These are phyloP conservation scores for Hydrocynus forskahlii DNA, from an alignment of 2,797 vertebrate species.

Conservation along the genomic window DNA sequence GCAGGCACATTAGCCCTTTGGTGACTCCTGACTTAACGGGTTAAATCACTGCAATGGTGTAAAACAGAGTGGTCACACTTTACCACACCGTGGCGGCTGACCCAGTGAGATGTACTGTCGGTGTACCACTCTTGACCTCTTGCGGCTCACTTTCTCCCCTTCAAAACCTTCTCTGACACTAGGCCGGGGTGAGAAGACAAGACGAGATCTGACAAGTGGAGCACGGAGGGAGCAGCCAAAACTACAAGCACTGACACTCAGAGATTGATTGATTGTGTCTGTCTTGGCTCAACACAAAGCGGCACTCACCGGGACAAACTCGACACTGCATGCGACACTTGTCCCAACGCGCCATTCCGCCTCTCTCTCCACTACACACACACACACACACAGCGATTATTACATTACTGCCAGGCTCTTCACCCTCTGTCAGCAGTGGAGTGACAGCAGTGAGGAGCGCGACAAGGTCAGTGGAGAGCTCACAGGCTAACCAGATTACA, in stretches of 20 bases:
- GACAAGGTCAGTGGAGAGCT: slow-evolving; percentile 56
- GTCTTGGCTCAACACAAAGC: slow-evolving; percentile 46
- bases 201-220: slow-evolving; percentile 53
- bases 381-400: slow-evolving; percentile 43
- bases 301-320: slow-evolving; percentile 41
- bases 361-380: slow-evolving; percentile 1
- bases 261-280: slow-evolving; percentile 61
- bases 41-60: not conserved
- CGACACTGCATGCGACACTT: slow-evolving; percentile 15
- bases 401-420: slow-evolving; percentile 51
- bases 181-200: slow-evolving; percentile 36
- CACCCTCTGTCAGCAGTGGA: slow-evolving; percentile 51
- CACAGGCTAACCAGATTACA: slow-evolving; percentile 54
- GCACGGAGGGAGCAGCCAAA: slow-evolving; percentile 50
- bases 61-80: not conserved
- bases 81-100: not conserved
- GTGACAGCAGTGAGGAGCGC: slow-evolving; percentile 45
- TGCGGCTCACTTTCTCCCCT: slow-evolving; percentile 34
- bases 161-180: slow-evolving; percentile 34
- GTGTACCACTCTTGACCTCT: slow-evolving; percentile 32
- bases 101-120: slow-evolving; percentile 16
- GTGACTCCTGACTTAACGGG: not conserved
- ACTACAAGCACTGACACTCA: slow-evolving; percentile 57
- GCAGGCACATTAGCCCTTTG: not conserved
- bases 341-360: slow-evolving; percentile 25